Base-by-base conservation (phyloP, 2,888 invertebrate species). In the Tetrapedia diversipes region DNA sequence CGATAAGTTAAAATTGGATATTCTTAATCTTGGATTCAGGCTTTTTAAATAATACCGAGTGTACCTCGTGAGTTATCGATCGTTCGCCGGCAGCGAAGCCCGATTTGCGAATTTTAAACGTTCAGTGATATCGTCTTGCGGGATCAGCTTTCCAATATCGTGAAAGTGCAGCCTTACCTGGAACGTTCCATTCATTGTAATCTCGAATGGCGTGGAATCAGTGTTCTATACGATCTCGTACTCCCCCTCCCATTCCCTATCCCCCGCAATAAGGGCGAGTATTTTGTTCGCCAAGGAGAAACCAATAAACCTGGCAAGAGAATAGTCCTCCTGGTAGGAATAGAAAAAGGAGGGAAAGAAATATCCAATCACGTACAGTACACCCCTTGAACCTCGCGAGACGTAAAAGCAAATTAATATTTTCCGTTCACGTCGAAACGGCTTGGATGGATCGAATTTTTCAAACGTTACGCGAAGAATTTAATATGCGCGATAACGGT, bases 131-230 rank as follows among this genome's bases (percentile, higher is more conserved):
- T 80, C 80, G 71, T 64, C 71, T 66, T 60, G 47, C 49, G 65
- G 61, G 66, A 79, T 75, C 80, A 67, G 67, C 70, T 60, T 80
- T 76, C 70, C 65, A 67, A 75, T 69, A 47, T 43, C 51, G 59
- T 32, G 59, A 51, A 75, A 68, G 56, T 49, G 27, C 66, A 57
- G 45, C 51, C 61, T 22, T 43, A 37, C 67, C 43, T 27, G 64
- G 49, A 79, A 79, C 53, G 80, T 71, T 80, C 68, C 65, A 45
- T 66, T 37, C 69, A 32, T 67, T 68, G 75, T 64, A 64, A 67
- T 80, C 70, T 67, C 80, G 68, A 51, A 51, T 61, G 32, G 57
- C 19, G 41, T 65, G 53, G 45, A 79, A 79, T 64, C 80, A 47
- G 51, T 59, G 43, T 19, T 29, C 47, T 47, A 67, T 67, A 67